These are phyloP conservation scores for Antheraea mylitta DNA, from an alignment of 1,140 invertebrate genomes.

Conservation along the genomic window DNA sequence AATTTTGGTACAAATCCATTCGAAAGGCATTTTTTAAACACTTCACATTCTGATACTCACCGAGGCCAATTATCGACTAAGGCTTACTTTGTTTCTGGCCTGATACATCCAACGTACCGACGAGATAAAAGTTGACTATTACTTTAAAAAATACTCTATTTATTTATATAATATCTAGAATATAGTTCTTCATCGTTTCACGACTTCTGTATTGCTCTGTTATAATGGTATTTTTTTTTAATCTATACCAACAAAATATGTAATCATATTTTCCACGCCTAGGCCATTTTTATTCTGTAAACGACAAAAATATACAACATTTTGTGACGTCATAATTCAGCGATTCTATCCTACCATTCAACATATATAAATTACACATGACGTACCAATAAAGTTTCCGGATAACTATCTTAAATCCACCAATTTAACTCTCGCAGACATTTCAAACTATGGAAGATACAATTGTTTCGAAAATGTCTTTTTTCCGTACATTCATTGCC, in stretches of 20 bases:
- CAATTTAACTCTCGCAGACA: too few species aligned
- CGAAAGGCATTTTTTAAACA: slow-evolving; percentile 7
- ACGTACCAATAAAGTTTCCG: too few species aligned
- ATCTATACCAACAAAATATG: not conserved
- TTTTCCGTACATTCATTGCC: too few species aligned
- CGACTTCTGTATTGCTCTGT: not conserved
- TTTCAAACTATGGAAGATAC: too few species aligned
- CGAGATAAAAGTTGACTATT: not conserved
- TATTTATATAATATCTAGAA: not conserved
- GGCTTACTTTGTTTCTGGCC: not conserved
- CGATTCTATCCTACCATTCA: not conserved
- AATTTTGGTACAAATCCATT: slow-evolving; percentile 9
- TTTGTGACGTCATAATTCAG: not conserved
- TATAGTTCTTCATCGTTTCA: not conserved
- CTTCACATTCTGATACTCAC: not conserved
- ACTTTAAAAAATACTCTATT: slow-evolving; percentile 4
- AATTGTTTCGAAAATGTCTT: too few species aligned
- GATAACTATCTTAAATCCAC: too few species aligned
- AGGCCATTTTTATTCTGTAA: not conserved
- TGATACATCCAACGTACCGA: not conserved
- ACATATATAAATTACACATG: not conserved
- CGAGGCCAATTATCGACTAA: slow-evolving; percentile 7
- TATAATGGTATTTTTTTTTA: not conserved
- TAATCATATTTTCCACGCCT: not conserved
- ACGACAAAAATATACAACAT: not conserved